Percentiles rank a stretch among this genome's conserved stretches.
phyloP scores from a whole-genome alignment of 2,113 vertebrate genomes.

The Caranx melampygus region DNA sequence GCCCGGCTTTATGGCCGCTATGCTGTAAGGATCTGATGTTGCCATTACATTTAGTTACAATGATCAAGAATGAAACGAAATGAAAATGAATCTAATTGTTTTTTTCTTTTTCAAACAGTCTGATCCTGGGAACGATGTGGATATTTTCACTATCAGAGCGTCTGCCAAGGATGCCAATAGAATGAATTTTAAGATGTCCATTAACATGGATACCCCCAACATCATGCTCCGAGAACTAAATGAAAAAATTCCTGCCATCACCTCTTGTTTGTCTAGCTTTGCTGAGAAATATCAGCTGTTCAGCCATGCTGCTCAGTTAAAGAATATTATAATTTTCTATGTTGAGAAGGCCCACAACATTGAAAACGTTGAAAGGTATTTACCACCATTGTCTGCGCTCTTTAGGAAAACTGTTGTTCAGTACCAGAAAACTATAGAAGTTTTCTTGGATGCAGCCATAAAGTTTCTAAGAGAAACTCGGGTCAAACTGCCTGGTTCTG shows the following conservation, averaged over 20 bases:
- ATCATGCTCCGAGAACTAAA: background rate
- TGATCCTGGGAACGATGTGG: background rate
- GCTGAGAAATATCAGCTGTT: background rate
- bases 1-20: background rate
- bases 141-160: background rate
- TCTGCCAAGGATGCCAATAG: background rate
- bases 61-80: background rate
- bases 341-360: slow-evolving; percentile 64
- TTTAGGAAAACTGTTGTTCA: background rate
- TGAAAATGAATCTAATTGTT: background rate
- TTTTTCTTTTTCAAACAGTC: background rate
- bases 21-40: background rate
- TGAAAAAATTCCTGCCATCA: background rate
- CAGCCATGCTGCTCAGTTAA: slow-evolving; percentile 26
- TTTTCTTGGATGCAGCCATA: background rate
- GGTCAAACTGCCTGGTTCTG: background rate
- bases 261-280: background rate
- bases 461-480: background rate
- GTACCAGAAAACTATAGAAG: background rate
- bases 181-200: background rate
- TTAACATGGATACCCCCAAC: background rate
- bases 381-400: background rate
- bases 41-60: background rate
- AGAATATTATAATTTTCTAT: slow-evolving; percentile 65
- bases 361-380: background rate